Evolutionary conservation across 2,888 invertebrate species (phyloP), one percentile per base, ranked within the genome.

Genomic region (Acholoe squamosa): DNA sequence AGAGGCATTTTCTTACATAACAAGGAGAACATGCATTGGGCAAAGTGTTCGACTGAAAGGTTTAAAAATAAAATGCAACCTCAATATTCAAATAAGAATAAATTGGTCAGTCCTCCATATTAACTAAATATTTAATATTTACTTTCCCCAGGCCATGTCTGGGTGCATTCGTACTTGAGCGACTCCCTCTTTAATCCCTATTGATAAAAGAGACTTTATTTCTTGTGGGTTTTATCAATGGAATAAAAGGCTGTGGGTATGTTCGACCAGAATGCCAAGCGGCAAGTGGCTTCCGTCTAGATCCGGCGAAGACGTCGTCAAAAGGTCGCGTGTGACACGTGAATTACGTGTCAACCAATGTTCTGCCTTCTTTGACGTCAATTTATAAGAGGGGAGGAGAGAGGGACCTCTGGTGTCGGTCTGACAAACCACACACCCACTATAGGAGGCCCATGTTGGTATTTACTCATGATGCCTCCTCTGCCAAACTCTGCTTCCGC

Each of bases 321-420:
- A 71, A 71, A 71, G 71, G 71, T 71, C 71, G 31, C 71, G 71
- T 71, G 71, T 71, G 71, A 71, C 71, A 71, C 71, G 25, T 71
- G 19, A 71, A 71, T 71, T 71, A 71, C 71, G 71, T 71, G 71
- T 71, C 71, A 25, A 28, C 71, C 71, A 25, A 71, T 25, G 25
- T 22, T n/a, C 71, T 61, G 31, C 0, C 28, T 25, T 0, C 25
- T 3, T 71, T 71, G 71, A 71, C 71, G 71, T 71, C 71, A 71
- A 71, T 71, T 71, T 71, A 7, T 25, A 71, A 43, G 43, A 43
- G 43, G 43, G 43, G 43, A 43, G 43, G 43, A 43, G 10, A 43
- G 43, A 43, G 3, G 43, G 43, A 43, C 43, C 43, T 43, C 14
- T 71, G 71, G 14, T 25, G n/a, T 14, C 28, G 71, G 71, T 28